Conservation (phyloP, 2,797 vertebrate genomes). For the Meda fulgida region DNA sequence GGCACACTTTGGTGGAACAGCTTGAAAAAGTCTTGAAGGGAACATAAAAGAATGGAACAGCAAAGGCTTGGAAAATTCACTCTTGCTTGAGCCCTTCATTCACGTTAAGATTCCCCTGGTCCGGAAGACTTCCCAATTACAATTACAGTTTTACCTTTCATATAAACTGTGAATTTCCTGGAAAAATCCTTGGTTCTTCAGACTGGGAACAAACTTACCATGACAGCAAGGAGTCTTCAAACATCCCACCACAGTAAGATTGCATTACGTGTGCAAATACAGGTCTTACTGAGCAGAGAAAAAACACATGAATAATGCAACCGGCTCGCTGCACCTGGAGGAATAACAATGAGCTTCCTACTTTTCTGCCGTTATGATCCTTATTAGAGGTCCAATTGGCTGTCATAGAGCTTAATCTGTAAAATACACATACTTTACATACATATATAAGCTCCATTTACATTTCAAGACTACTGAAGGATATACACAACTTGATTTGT, state of each 20-base stretch:
- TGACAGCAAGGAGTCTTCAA: conserved; percentile 46
- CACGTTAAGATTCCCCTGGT: conserved; percentile 60
- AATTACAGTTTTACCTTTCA: conserved; percentile 68
- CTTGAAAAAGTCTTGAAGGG: conserved; percentile 10
- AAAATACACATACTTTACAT: conserved; percentile 30
- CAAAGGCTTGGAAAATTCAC: conserved; percentile 51
- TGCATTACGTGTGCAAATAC: conserved; percentile 47
- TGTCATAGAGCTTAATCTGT: conserved; percentile 24
- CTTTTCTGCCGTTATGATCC: conserved; percentile 30
- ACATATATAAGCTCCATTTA: conserved; percentile 19
- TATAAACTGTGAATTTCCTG: conserved; percentile 56
- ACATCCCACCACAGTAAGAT: conserved; percentile 45
- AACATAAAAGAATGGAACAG: conserved; percentile 7
- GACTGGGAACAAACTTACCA: conserved; percentile 42
- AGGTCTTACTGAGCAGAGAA: conserved; percentile 45
- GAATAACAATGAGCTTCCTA: conserved; percentile 53
- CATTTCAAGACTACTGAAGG: conserved; percentile 7
- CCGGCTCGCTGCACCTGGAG: conserved; percentile 19
- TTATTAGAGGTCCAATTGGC: conserved; percentile 21
- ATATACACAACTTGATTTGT: neutral
- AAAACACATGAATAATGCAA: conserved; percentile 55
- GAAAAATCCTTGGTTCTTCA: conserved; percentile 20
- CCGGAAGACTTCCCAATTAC: conserved; percentile 73
- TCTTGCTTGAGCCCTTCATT: conserved; percentile 57
- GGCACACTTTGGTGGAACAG: conserved; percentile 56